Evolutionary conservation across 2,888 invertebrate species (phyloP), one percentile per base, ranked within the genome.

Genomic region (Cyclophora punctaria): DNA sequence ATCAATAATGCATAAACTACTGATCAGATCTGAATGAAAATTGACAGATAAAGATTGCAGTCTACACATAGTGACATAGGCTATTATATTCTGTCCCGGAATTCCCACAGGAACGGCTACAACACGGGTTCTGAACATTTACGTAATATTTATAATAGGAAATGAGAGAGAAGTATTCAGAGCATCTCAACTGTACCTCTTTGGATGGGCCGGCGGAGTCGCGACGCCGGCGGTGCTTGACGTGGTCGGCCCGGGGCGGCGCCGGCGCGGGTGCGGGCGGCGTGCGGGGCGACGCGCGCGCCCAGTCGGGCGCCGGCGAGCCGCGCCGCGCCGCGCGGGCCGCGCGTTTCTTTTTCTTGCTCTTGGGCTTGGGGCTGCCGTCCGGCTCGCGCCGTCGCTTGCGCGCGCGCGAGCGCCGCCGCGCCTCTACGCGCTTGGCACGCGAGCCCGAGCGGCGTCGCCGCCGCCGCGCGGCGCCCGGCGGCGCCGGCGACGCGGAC

Each of bases 181-280:
- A 44, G 33, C 20, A 20, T 20, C 20, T 20, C 20, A 20, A 20
- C 20, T 20, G 2, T 7, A 61, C 60, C 82, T 96, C 96, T 76
- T 97, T 97, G 2, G 94, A 94, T 0, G 95, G 94, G 0, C 75
- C 73, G 43, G 60, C 52, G 53, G 63, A 54, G 51, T 73, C 48
- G 89, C 90, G n/a, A 89, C 63, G 49, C 72, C 75, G 73, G 3
- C 73, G 67, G 59, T 69, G 73, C 34, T 67, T 66, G 34, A 63
- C 61, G 49, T 65, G 71, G 45, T 63, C 67, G 47, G 63, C 37
- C 2, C 58, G 66, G 34, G 58, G 64, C 58, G 49, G 55, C 51
- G 52, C 46, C 68, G 50, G 60, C 58, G 63, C 57, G 48, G 65
- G 63, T 57, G 64, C 65, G 47, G 59, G 60, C 63, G 69, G 73